Conservation (phyloP, 2,888 invertebrate species). For the Cylloceria caligata region DNA sequence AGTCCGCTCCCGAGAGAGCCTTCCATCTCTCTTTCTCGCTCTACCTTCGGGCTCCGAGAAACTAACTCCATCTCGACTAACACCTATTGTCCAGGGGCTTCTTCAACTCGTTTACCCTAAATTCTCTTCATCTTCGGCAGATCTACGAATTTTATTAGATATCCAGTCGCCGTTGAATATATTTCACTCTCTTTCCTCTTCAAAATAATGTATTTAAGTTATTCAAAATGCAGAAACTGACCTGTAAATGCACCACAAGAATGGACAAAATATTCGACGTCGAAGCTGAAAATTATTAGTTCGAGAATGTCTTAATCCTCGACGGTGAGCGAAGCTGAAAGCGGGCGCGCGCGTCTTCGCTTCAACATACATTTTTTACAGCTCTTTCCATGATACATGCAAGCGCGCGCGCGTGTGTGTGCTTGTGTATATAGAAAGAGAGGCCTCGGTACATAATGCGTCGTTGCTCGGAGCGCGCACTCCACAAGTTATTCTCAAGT, state of each 20-base stretch:
- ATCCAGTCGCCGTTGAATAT: background rate
- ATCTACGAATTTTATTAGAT: background rate
- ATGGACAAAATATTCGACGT: conserved; percentile 80
- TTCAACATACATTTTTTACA: conserved; percentile 76
- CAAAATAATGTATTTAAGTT: conserved; percentile 4
- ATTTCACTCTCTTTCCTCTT: background rate
- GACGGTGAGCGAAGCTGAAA: conserved; percentile 66
- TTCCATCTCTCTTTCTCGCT: conserved; percentile 63
- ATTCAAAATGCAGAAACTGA: conserved; percentile 2
- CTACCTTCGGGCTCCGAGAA: conserved; percentile 78
- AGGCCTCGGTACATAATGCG: conserved; percentile 42
- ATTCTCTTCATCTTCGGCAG: background rate
- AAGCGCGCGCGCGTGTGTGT: conserved; percentile 16
- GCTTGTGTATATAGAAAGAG: conserved; percentile 26
- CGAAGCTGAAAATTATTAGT: conserved; percentile 82
- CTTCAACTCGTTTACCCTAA: conserved; percentile 1
- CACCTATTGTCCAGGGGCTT: conserved; percentile 78
- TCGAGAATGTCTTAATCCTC: conserved; percentile 83
- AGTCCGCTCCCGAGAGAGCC: conserved; percentile 75
- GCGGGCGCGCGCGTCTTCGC: conserved; percentile 74
- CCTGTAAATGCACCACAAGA: conserved; percentile 23
- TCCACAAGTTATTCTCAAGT: conserved; percentile 39
- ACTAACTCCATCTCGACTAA: conserved; percentile 73
- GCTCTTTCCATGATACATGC: conserved; percentile 56
- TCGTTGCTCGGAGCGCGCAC: conserved; percentile 49